Conservation (phyloP, 2,113 vertebrate genomes). For the Percopsis transmontana region DNA sequence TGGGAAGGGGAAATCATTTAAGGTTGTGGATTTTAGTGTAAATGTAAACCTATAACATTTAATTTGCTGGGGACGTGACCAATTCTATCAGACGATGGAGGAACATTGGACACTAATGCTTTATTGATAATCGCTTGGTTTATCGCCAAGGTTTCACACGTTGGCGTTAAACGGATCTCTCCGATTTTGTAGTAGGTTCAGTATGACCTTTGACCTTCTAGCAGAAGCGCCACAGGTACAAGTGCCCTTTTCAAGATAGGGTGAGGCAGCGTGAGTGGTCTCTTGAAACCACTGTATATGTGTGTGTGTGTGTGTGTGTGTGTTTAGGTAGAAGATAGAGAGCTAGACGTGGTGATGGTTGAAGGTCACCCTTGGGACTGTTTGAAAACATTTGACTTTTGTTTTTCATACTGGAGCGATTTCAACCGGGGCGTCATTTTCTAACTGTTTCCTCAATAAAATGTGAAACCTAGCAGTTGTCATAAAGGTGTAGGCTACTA, state of each 20-base stretch:
- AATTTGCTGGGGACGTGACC: no score
- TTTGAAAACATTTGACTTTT: no score
- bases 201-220: constrained; percentile 26
- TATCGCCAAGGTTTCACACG: constrained; percentile 38
- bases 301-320: no score
- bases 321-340: no score
- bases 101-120: no score
- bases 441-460: no score
- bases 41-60: no score
- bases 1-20: constrained; percentile 21
- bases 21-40: constrained; percentile 10
- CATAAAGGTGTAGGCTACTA: background rate
- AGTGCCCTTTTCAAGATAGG: constrained; percentile 33
- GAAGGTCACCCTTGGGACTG: no score
- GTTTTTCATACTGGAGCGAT: background rate
- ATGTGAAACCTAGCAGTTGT: background rate
- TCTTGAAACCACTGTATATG: no score
- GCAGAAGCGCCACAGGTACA: constrained; percentile 22
- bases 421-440: background rate
- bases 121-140: no score
- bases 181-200: constrained; percentile 28
- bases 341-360: no score
- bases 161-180: constrained; percentile 59
- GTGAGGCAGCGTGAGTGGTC: constrained; percentile 41
- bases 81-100: no score